Conservation (phyloP, 1,140 invertebrate genomes). For the Trichonephila inaurata region DNA sequence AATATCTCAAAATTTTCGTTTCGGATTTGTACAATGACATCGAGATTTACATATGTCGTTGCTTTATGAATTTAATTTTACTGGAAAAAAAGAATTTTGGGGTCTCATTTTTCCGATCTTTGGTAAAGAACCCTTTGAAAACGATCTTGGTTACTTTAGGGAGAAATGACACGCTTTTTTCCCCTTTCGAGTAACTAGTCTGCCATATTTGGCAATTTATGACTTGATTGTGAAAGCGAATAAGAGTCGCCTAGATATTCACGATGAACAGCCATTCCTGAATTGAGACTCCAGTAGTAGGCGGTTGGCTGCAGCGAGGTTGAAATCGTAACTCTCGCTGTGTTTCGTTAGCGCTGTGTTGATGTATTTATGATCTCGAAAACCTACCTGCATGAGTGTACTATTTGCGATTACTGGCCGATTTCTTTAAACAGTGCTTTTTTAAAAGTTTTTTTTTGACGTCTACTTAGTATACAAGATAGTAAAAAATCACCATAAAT, state of each 20-base stretch:
- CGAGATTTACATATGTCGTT: too few relatives aligned
- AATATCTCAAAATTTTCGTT: too few relatives aligned
- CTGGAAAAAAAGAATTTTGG: too few relatives aligned
- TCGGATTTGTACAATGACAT: too few relatives aligned
- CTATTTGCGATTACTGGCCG: neutral
- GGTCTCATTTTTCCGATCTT: too few relatives aligned
- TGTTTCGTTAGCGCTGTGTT: slow-evolving; percentile 6
- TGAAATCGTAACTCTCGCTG: slow-evolving; percentile 28
- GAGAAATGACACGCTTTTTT: neutral
- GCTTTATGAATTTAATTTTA: too few relatives aligned
- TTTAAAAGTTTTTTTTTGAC: neutral
- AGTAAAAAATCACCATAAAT: neutral
- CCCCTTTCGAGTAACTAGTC: neutral
- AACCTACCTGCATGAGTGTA: neutral
- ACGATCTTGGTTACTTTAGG: neutral
- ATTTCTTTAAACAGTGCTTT: neutral
- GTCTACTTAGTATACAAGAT: neutral
- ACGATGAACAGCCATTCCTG: slow-evolving; percentile 19
- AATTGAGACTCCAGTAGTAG: neutral
- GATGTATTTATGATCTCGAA: neutral
- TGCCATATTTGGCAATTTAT: slow-evolving; percentile 27
- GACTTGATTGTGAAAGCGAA: neutral
- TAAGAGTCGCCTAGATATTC: slow-evolving; percentile 1
- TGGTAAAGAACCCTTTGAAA: too few relatives aligned
- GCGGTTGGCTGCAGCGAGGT: slow-evolving; percentile 23